Percentiles rank a stretch among this genome's conserved stretches.
Conservation (phyloP, 2,888 invertebrate species). For the Poecilus cupreus region DNA sequence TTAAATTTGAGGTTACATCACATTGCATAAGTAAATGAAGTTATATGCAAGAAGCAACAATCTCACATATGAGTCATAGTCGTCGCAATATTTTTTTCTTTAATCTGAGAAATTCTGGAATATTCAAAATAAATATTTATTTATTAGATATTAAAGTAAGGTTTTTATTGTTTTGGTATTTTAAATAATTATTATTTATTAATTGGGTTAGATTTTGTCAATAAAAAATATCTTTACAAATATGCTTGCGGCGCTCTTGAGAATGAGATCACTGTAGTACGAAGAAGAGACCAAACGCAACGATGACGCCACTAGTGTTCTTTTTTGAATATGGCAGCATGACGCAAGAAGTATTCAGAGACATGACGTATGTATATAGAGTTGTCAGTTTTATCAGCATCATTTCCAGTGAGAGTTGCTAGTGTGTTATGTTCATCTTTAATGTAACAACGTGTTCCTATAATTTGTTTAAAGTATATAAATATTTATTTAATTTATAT, state of each 20-base stretch:
- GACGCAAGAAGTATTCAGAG: constrained; percentile 43
- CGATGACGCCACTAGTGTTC: constrained; percentile 32
- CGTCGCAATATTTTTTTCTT: neutral
- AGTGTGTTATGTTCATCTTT: constrained; percentile 28
- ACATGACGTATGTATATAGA: constrained; percentile 20
- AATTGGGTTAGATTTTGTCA: no score
- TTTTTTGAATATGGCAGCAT: constrained; percentile 49
- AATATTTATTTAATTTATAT: constrained; percentile 52
- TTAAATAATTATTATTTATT: no score
- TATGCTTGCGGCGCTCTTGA: neutral
- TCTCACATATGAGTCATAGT: neutral
- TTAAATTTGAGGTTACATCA: no score
- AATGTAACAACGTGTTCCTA: constrained; percentile 39
- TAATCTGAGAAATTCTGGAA: no score
- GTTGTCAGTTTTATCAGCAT: constrained; percentile 34
- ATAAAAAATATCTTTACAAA: neutral
- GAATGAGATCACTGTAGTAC: neutral
- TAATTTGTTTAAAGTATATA: constrained; percentile 28
- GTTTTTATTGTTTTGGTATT: no score
- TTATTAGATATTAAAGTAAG: no score
- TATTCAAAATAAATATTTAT: no score
- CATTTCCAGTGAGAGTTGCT: constrained; percentile 12
- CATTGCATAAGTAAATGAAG: no score
- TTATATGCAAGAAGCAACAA: neutral
- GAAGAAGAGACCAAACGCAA: constrained; percentile 3